Evolutionary conservation across 2,888 invertebrate genomes (phyloP), one percentile per base, ranked within the genome.

Genomic region (Lamellibrachia satsuma): DNA sequence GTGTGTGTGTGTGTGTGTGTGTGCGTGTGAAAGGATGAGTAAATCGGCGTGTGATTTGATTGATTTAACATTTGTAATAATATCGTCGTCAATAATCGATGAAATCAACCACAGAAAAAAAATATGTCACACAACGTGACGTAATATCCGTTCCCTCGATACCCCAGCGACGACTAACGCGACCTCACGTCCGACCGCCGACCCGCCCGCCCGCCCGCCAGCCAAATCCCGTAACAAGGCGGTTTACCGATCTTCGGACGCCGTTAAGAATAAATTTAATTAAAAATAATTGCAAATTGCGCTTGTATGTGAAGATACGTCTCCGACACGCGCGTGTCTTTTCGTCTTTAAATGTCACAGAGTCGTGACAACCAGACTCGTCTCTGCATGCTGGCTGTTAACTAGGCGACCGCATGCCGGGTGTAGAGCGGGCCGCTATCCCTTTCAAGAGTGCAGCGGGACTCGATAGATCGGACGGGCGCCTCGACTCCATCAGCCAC

Each of bases 241-340:
- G 22, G 75, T 4, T 2, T n/a, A 22, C 6, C 11, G 75, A 75
- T 22, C 39, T 39, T 39, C 75, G 75, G 75, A 75, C 75, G 15
- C 3, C 75, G 75, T 75, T 75, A 75, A 75, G 75, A 75, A 75
- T 75, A 75, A 75, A 75, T 75, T 75, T 75, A 75, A 75, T 75
- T 75, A 75, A 75, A 75, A 75, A 75, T 75, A 75, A 75, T 75
- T 75, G 75, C 75, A 75, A 75, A 75, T 75, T 75, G 75, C 75
- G 75, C 75, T 75, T 75, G 75, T 15, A 75, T 22, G 75, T 22
- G 75, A 75, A n/a, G 75, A 75, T 15, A 75, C 75, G n/a, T 75
- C 75, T 11, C 75, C 75, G 75, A 75, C n/a, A 75, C n/a, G 75
- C 75, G 22, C 75, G 75, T 75, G 75, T 75, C 75, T 75, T 75